These are phyloP conservation scores for Volucella zonaria DNA, from an alignment of 2,888 invertebrate species.

Conservation along the genomic window DNA sequence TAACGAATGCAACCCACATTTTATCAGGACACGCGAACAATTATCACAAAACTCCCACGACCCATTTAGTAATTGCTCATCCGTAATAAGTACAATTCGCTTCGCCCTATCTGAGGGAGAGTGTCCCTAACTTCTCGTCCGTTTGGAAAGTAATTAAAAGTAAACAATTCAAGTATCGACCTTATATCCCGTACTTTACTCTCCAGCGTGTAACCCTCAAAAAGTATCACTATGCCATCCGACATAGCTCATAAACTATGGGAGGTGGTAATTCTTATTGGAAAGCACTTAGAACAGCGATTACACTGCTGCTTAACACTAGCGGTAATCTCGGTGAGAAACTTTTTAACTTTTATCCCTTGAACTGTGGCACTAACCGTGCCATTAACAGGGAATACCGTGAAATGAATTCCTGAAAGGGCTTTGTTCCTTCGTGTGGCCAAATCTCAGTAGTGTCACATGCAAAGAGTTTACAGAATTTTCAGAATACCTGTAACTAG, in stretches of 20 bases:
- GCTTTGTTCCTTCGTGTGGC: not conserved
- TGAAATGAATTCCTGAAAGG: slow-evolving; percentile 40
- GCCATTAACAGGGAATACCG: slow-evolving; percentile 29
- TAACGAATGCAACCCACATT: slow-evolving; percentile 13
- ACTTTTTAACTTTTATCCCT: slow-evolving; percentile 28
- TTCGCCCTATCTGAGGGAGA: not conserved
- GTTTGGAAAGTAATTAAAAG: slow-evolving; percentile 61
- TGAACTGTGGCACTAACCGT: not conserved
- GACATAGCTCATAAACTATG: slow-evolving; percentile 24
- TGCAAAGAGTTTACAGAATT: not conserved
- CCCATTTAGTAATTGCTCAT: slow-evolving; percentile 56
- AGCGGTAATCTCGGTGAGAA: slow-evolving; percentile 52
- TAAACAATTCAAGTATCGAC: slow-evolving; percentile 36
- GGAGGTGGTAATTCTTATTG: slow-evolving; percentile 53
- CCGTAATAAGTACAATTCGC: slow-evolving; percentile 44
- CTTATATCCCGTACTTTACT: not conserved
- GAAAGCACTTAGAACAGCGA: slow-evolving; percentile 60
- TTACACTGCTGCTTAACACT: slow-evolving; percentile 63
- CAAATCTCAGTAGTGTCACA: not conserved
- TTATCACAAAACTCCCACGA: slow-evolving; percentile 46
- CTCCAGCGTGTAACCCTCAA: not conserved
- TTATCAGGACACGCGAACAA: slow-evolving; percentile 19
- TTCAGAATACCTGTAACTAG: slow-evolving; percentile 34
- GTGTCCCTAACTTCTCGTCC: no score
- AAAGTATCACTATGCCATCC: not conserved